Percentiles rank a stretch among this genome's conserved stretches.
These are phyloP conservation scores for Melanaphis sacchari DNA, from an alignment of 1,140 invertebrate genomes.

Conservation along the genomic window DNA sequence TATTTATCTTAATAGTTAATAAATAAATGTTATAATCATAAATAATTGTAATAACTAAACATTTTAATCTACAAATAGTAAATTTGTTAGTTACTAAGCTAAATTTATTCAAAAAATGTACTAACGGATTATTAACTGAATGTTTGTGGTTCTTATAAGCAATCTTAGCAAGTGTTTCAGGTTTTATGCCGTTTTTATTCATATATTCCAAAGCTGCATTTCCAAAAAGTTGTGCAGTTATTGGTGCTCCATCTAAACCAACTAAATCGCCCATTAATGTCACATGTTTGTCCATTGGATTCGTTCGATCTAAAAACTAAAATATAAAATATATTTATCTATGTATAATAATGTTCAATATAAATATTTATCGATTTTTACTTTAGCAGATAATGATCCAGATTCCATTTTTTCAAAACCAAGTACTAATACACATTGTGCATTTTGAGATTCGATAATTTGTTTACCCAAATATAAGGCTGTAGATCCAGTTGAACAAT, in stretches of 20 bases:
- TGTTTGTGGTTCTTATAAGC: conserved; percentile 98
- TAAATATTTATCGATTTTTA: conserved; percentile 61
- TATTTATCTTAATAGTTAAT: too few relatives aligned
- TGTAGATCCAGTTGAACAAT: conserved; percentile 95
- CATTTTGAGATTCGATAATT: conserved; percentile 82
- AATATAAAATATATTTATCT: conserved; percentile 57
- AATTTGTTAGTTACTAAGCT: not conserved
- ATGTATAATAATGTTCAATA: not conserved
- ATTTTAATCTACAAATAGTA: not conserved
- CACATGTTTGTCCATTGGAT: conserved; percentile 94
- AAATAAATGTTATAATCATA: too few relatives aligned
- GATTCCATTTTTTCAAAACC: conserved; percentile 99
- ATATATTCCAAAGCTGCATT: conserved; percentile 97
- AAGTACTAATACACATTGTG: conserved; percentile 88
- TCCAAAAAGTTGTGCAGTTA: conserved; percentile 95
- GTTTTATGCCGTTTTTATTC: conserved; percentile 94
- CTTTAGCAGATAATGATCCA: conserved; percentile 83
- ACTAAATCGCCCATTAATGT: conserved; percentile 82
- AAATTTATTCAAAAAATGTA: conserved; percentile 60
- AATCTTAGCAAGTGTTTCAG: conserved; percentile 95
- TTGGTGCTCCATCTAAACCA: conserved; percentile 79
- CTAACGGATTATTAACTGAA: conserved; percentile 92
- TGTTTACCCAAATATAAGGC: conserved; percentile 91
- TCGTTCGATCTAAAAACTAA: conserved; percentile 86
- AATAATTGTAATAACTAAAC: too few relatives aligned